Evolutionary conservation across 2,888 invertebrate species (phyloP).

Genomic region (Cinara cedri): DNA sequence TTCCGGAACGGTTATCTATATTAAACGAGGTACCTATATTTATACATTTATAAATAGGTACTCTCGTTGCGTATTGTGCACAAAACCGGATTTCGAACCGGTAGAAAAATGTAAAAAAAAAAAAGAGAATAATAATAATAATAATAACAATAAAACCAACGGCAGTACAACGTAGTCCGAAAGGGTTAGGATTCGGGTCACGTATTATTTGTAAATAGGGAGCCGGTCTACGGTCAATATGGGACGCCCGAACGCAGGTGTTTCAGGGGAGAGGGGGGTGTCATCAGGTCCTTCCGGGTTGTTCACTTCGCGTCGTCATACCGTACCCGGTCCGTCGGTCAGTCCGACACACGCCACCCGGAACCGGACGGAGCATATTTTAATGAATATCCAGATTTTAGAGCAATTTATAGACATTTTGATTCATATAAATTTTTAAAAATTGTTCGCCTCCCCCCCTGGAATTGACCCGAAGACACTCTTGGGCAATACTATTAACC

Average conservation of each 20-base stretch:
- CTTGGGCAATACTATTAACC: too few relatives aligned
- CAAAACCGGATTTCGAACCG: slow-evolving; percentile 4
- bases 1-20: too few relatives aligned
- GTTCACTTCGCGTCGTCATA: neutral
- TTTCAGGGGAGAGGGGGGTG: neutral
- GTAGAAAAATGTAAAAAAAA: neutral
- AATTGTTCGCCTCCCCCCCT: too few relatives aligned
- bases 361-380: too few relatives aligned
- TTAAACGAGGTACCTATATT: too few relatives aligned
- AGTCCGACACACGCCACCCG: neutral
- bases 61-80: neutral
- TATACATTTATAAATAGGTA: too few relatives aligned
- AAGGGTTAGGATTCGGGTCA: slow-evolving; percentile 27
- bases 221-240: slow-evolving; percentile 44
- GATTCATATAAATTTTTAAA: too few relatives aligned
- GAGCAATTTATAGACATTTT: too few relatives aligned
- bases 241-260: slow-evolving; percentile 32
- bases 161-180: neutral
- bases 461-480: too few relatives aligned
- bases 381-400: too few relatives aligned
- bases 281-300: slow-evolving; percentile 56
- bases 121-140: too few relatives aligned
- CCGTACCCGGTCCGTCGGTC: neutral
- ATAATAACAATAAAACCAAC: neutral
- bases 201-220: slow-evolving; percentile 6